Conservation (phyloP, 2,797 vertebrate genomes). For the Pseudochirops corinnae region DNA sequence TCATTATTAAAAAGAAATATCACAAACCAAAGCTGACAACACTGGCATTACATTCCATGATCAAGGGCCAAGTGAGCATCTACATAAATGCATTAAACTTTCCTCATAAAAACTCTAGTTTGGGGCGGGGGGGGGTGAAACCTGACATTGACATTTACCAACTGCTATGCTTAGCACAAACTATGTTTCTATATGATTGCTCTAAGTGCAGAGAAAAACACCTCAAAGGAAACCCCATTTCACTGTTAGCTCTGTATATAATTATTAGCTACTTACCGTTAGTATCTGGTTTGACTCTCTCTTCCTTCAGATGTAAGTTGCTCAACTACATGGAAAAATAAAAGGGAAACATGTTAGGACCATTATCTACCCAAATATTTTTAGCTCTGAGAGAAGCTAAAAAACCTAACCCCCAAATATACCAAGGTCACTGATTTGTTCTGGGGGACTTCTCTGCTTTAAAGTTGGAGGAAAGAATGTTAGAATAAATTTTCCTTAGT, state of each 20-base stretch:
- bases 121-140: slow-evolving; percentile 32
- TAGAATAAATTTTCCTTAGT: not conserved
- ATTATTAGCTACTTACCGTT: slow-evolving; percentile 82
- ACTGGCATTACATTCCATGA: slow-evolving; percentile 29
- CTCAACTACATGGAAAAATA: slow-evolving; percentile 81
- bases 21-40: slow-evolving; percentile 4
- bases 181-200: slow-evolving; percentile 5
- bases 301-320: slow-evolving; percentile 86
- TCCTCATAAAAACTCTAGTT: slow-evolving; percentile 32
- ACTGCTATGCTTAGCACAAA: not conserved
- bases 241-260: slow-evolving; percentile 44
- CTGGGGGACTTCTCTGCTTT: not conserved
- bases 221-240: slow-evolving; percentile 56
- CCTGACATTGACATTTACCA: not conserved
- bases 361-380: slow-evolving; percentile 45
- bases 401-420: not conserved
- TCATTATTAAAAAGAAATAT: slow-evolving; percentile 13
- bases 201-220: slow-evolving; percentile 41
- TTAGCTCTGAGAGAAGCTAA: not conserved
- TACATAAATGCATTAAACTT: slow-evolving; percentile 33
- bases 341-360: slow-evolving; percentile 42
- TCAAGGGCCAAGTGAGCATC: slow-evolving; percentile 22
- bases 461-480: not conserved
- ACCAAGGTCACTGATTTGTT: not conserved
- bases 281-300: slow-evolving; percentile 85